These are phyloP conservation scores for Mohoua ochrocephala DNA, from an alignment of 2,113 vertebrate genomes.

Conservation along the genomic window DNA sequence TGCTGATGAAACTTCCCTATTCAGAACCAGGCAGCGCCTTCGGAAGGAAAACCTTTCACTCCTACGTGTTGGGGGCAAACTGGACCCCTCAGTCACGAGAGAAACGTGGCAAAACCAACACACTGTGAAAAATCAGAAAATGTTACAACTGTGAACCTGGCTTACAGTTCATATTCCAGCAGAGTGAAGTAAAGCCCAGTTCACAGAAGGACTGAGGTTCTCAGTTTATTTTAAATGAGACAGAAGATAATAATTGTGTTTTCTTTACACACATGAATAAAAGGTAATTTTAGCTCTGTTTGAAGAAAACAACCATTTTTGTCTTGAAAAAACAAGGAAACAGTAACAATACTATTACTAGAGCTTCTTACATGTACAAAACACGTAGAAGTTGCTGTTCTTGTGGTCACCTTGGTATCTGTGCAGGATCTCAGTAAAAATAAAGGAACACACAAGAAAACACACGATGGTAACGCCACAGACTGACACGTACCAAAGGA, in stretches of 20 bases:
- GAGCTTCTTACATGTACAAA: background rate
- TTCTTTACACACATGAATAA: background rate
- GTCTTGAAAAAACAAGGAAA: background rate
- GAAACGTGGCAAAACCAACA: background rate
- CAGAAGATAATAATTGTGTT: background rate
- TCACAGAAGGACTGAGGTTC: background rate
- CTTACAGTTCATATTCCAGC: background rate
- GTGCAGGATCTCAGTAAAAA: background rate
- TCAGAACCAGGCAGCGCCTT: background rate
- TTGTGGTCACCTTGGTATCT: background rate
- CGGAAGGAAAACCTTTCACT: background rate
- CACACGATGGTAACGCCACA: accelerated
- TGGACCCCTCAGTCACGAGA: background rate
- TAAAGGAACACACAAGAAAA: background rate
- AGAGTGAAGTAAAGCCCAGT: background rate
- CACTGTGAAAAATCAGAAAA: background rate
- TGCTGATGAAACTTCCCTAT: background rate
- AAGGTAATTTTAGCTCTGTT: background rate
- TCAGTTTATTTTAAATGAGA: background rate
- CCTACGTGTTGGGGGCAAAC: accelerated
- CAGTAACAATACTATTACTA: background rate
- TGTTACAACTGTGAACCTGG: background rate
- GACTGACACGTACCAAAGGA: background rate
- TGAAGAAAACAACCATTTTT: background rate
- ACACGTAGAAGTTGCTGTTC: background rate